A percentile compares a stretch with the other conserved stretches of the same genome.
Conservation (phyloP, 2,113 vertebrate genomes). For the Hyperoodon ampullatus region DNA sequence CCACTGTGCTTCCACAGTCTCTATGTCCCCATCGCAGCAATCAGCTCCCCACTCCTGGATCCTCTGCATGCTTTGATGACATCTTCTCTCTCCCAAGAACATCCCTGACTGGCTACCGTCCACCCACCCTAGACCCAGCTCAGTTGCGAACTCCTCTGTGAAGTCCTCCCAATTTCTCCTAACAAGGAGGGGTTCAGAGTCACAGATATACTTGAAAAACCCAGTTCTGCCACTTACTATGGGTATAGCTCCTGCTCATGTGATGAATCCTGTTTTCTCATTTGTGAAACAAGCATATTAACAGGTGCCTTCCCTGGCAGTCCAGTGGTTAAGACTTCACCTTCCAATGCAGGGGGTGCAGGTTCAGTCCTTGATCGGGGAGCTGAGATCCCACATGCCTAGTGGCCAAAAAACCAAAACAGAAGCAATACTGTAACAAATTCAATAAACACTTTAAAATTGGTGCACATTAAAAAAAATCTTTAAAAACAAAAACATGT, state of each 20-base stretch:
- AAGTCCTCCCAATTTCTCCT: not conserved
- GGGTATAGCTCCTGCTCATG: not conserved
- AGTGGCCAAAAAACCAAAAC: no score
- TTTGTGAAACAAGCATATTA: slow-evolving; percentile 27
- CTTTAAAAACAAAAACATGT: not conserved
- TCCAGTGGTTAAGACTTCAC: no score
- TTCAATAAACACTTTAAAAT: no score
- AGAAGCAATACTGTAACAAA: no score
- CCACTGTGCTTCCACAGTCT: not conserved
- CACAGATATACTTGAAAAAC: not conserved
- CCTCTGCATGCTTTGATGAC: not conserved
- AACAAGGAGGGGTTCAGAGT: not conserved
- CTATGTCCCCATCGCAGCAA: not conserved
- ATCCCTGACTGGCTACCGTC: no score
- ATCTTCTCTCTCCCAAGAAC: not conserved
- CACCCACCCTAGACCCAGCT: not conserved
- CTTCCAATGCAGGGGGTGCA: no score
- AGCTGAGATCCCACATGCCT: no score
- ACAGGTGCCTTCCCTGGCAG: not conserved
- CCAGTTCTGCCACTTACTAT: not conserved
- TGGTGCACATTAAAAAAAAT: no score
- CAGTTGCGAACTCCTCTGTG: not conserved
- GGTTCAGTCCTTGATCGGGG: no score
- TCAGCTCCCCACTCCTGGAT: not conserved
- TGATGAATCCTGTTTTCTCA: not conserved